Percentiles rank a stretch among this genome's conserved stretches.
These are phyloP conservation scores for Prostheceraeus crozeri DNA, from an alignment of 2,888 invertebrate species.

Conservation along the genomic window DNA sequence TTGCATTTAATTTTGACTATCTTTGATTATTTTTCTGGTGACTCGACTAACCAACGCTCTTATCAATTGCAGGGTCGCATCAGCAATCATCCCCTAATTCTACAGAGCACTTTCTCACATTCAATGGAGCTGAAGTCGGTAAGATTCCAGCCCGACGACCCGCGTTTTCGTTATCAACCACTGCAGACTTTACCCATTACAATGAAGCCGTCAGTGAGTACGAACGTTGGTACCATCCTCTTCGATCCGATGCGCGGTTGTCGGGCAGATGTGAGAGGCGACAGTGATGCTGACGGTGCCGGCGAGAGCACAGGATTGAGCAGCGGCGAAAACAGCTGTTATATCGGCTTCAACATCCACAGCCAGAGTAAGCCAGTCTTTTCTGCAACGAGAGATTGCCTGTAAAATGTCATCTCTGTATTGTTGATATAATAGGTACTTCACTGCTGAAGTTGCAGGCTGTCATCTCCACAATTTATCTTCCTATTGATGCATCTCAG, in stretches of 20 bases:
- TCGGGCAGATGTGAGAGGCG: too few species aligned
- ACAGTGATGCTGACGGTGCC: too few species aligned
- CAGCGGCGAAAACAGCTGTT: not conserved
- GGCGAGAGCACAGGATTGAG: too few species aligned
- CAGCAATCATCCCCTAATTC: too few species aligned
- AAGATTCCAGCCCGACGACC: constrained; percentile 63
- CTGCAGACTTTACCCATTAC: constrained; percentile 57
- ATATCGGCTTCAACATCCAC: not conserved
- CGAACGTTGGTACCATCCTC: constrained; percentile 31
- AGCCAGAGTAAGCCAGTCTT: too few species aligned
- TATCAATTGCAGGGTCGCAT: too few species aligned
- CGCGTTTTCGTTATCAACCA: constrained; percentile 62
- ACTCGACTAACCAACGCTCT: too few species aligned
- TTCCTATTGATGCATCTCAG: too few species aligned
- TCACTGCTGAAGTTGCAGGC: not conserved
- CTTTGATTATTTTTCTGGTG: too few species aligned
- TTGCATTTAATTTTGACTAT: too few species aligned
- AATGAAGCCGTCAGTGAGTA: constrained; percentile 45
- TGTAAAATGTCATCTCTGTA: not conserved
- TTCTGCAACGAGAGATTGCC: too few species aligned
- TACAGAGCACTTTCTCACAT: constrained; percentile 72
- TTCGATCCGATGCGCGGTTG: constrained; percentile 28
- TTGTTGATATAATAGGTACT: not conserved
- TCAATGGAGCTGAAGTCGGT: constrained; percentile 70
- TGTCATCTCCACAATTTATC: not conserved